Evolutionary conservation across 2,113 vertebrate genomes (phyloP).

Genomic region (Malurus cyaneus): DNA sequence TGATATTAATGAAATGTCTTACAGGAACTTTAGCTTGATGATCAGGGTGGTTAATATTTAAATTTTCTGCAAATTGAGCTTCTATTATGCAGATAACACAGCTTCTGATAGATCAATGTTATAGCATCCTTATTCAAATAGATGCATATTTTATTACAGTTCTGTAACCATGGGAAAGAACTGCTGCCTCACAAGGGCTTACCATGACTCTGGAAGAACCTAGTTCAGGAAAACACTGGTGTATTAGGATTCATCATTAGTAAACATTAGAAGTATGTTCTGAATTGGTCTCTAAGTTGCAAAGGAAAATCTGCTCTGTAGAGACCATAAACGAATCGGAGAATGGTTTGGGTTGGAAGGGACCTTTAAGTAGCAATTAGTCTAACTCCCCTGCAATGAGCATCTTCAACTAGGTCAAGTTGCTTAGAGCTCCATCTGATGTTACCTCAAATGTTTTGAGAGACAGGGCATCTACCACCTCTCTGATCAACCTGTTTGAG

Average conservation of each 20-base stretch:
- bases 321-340: background rate
- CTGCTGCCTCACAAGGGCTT: background rate
- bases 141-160: background rate
- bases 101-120: background rate
- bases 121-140: background rate
- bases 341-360: background rate
- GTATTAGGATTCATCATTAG: background rate
- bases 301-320: background rate
- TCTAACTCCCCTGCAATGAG: background rate
- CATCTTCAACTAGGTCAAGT: background rate
- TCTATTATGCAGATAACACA: background rate
- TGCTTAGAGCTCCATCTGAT: background rate
- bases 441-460: background rate
- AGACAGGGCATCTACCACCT: background rate
- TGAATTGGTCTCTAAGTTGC: background rate
- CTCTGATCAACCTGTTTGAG: background rate
- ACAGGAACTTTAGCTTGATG: background rate
- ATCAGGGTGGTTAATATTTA: background rate
- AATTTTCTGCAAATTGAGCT: background rate
- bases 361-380: background rate
- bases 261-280: background rate
- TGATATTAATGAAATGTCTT: constrained; percentile 10
- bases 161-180: background rate
- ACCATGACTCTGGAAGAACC: background rate
- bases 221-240: background rate